A percentile compares a stretch with the other conserved stretches of the same genome.
These are phyloP conservation scores for Cyprinodon diabolis DNA, from an alignment of 2,797 vertebrate species.

Conservation along the genomic window DNA sequence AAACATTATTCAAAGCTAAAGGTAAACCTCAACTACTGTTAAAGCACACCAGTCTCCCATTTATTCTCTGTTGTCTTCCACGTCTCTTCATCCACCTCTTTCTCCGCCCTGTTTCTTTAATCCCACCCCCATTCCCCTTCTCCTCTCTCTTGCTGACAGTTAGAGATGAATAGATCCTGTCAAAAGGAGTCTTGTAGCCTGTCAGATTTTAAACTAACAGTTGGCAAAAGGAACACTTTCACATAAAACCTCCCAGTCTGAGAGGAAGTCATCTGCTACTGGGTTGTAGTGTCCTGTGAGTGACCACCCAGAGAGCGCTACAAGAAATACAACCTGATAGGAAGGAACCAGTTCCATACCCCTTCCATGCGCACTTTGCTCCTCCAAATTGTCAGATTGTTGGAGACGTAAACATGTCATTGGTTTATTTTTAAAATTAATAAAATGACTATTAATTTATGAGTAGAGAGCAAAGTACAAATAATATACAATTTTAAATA, in stretches of 20 bases:
- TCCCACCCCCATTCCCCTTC: conserved; percentile 44
- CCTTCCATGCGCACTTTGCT: not conserved
- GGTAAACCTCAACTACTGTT: conserved; percentile 54
- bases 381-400: conserved; percentile 10
- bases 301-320: conserved; percentile 14
- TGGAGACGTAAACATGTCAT: conserved; percentile 6
- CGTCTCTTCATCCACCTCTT: conserved; percentile 37
- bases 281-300: conserved; percentile 35
- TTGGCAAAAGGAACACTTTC: conserved; percentile 72
- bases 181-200: conserved; percentile 79
- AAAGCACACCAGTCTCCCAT: conserved; percentile 36
- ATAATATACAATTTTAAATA: not conserved
- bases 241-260: conserved; percentile 64
- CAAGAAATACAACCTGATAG: conserved; percentile 28
- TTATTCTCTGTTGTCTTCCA: conserved; percentile 28
- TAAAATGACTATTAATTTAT: not conserved
- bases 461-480: not conserved
- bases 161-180: conserved; percentile 80
- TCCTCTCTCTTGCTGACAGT: conserved; percentile 64
- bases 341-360: not conserved
- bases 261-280: conserved; percentile 50
- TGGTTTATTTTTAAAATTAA: not conserved
- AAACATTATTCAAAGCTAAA: conserved; percentile 63
- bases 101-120: conserved; percentile 39
- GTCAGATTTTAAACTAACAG: conserved; percentile 81